These are phyloP conservation scores for Habrosyne pyritoides DNA, from an alignment of 2,888 invertebrate genomes.

Conservation along the genomic window DNA sequence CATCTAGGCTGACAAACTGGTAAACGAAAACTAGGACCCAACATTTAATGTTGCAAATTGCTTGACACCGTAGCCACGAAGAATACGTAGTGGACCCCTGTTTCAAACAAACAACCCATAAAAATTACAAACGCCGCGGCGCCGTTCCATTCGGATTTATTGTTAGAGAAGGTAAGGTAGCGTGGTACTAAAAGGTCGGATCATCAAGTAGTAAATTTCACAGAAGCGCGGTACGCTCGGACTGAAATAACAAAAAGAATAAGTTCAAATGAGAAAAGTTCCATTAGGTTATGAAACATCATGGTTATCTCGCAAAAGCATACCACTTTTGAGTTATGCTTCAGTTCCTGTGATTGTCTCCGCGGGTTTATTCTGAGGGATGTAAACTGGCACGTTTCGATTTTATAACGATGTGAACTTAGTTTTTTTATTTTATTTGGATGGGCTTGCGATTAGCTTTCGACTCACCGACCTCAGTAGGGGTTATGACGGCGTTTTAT, in stretches of 20 bases:
- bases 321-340: conserved; percentile 71
- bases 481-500: too few species aligned
- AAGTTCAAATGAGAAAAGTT: conserved; percentile 80
- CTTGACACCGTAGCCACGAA: neutral
- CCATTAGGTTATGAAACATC: conserved; percentile 76
- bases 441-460: too few species aligned
- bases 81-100: neutral
- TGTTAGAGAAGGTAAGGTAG: conserved; percentile 17
- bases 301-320: conserved; percentile 64
- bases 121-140: neutral
- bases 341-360: conserved; percentile 48
- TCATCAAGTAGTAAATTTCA: conserved; percentile 60
- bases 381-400: conserved; percentile 5
- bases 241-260: conserved; percentile 59
- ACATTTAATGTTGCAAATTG: too few species aligned
- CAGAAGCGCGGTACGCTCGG: conserved; percentile 34
- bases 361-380: conserved; percentile 26
- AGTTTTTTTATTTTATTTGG: neutral
- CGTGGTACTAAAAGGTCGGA: conserved; percentile 44
- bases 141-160: conserved; percentile 6
- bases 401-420: neutral
- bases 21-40: too few species aligned
- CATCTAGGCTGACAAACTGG: too few species aligned
- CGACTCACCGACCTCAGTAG: too few species aligned
- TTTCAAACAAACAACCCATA: neutral